Evolutionary conservation across 2,113 vertebrate species (phyloP), one percentile per base, ranked within the genome.

Genomic region (Promerops cafer): DNA sequence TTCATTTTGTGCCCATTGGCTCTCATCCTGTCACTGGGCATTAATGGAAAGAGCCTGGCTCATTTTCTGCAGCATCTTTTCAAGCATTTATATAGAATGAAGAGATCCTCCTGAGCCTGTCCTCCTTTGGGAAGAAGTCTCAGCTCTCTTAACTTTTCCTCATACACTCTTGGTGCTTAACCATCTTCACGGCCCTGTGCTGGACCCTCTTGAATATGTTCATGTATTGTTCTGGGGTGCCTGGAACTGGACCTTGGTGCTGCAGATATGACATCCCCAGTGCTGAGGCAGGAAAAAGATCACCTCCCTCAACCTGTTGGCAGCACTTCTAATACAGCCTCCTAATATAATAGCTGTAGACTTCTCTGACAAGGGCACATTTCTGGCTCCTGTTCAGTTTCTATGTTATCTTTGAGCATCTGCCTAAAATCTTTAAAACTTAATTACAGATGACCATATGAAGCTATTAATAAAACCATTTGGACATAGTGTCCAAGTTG

Each of bases 261-360:
- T 60, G 28, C 27, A 8, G 2, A 9, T 17, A 30, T 42, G 40
- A 16, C 16, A 33, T 63, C 26, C 30, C 3, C 31, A 59, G n/a
- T 0, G 2, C 52, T 54, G 39, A 75, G 33, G 0, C 40, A n/a
- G 24, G 10, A 20, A 16, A 74, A 75, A 11, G 4, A 63, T 68
- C 26, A 31, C 5, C 10, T 50, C 23, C 13, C 7, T 76, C 52
- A 53, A 4, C 5, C 33, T 72, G 28, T 2, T 45, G 28, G n/a
- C 66, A 83, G 6, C 13, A 8, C 2, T 63, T 13, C 16, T 49
- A 75, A 21, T 27, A 14, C 52, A 89, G 33, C 9, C 27, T 47
- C 19, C 30, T 30, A n/a, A 7, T 6, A 39, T 0, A 7, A 27
- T 6, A 27, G 3, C 1, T 63, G 45, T 39, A 63, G 21, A 8